These are phyloP conservation scores for Troilus luridus DNA, from an alignment of 2,888 invertebrate species.

Conservation along the genomic window DNA sequence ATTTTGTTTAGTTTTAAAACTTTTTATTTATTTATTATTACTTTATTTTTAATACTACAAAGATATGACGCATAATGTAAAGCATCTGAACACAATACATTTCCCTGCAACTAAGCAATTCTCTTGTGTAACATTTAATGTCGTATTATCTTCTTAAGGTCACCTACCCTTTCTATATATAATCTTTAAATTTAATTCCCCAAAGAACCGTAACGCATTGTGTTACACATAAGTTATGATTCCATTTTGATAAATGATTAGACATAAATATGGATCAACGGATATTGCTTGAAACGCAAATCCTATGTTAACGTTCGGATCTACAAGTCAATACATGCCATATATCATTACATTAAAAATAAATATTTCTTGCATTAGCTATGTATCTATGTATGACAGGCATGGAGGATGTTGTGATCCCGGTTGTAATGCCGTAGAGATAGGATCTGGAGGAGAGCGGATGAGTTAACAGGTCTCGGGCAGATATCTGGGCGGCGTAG, in stretches of 20 bases:
- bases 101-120: background rate
- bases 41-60: background rate
- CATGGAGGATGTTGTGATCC: slow-evolving; percentile 23
- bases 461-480: slow-evolving; percentile 47
- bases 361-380: slow-evolving; percentile 7
- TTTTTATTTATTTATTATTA: background rate
- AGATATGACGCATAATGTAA: background rate
- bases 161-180: background rate
- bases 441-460: slow-evolving; percentile 9
- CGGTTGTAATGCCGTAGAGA: slow-evolving; percentile 17
- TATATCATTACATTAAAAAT: slow-evolving; percentile 18
- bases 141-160: background rate
- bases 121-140: background rate
- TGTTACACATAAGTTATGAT: background rate
- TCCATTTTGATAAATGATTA: background rate
- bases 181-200: slow-evolving; percentile 3
- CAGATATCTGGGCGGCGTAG: background rate
- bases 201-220: background rate
- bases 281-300: background rate
- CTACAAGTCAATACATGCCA: slow-evolving; percentile 10
- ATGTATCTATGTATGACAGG: slow-evolving; percentile 18
- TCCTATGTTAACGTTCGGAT: background rate
- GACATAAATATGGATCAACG: background rate
- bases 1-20: background rate
- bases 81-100: background rate